These are phyloP conservation scores for Homalodisca vitripennis DNA, from an alignment of 1,140 invertebrate genomes.

Conservation along the genomic window DNA sequence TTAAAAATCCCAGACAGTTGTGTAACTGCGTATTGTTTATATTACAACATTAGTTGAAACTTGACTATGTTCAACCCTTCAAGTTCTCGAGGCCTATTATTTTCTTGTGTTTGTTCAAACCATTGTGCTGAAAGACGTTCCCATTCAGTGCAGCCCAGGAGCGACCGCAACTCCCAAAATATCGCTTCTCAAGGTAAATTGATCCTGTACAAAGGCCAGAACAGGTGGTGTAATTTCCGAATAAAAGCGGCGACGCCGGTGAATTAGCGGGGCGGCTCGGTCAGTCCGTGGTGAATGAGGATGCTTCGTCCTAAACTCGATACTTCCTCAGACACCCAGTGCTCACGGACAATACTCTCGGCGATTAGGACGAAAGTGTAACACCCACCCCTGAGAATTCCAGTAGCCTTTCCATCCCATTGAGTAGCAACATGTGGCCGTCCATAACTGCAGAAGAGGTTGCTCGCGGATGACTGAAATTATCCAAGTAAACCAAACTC, in stretches of 20 bases:
- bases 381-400: conserved; percentile 1
- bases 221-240: not conserved
- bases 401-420: conserved; percentile 7
- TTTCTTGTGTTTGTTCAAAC: too few relatives aligned
- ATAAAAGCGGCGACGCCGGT: not conserved
- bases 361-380: not conserved
- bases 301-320: conserved; percentile 3
- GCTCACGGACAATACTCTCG: not conserved
- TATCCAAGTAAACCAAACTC: too few relatives aligned
- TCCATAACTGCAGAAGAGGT: too few relatives aligned
- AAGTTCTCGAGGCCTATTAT: too few relatives aligned
- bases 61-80: too few relatives aligned
- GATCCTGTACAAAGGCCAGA: not conserved
- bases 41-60: too few relatives aligned
- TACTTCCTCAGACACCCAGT: conserved; percentile 10
- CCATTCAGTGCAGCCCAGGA: too few relatives aligned
- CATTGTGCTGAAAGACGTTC: too few relatives aligned
- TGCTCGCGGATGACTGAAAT: too few relatives aligned
- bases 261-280: not conserved
- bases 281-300: not conserved
- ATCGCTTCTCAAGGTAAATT: not conserved
- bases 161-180: conserved; percentile 2
- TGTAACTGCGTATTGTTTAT: too few relatives aligned
- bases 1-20: too few relatives aligned
- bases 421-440: conserved; percentile 7